Conservation (phyloP, 2,888 invertebrate species). For the Thera obeliscata region DNA sequence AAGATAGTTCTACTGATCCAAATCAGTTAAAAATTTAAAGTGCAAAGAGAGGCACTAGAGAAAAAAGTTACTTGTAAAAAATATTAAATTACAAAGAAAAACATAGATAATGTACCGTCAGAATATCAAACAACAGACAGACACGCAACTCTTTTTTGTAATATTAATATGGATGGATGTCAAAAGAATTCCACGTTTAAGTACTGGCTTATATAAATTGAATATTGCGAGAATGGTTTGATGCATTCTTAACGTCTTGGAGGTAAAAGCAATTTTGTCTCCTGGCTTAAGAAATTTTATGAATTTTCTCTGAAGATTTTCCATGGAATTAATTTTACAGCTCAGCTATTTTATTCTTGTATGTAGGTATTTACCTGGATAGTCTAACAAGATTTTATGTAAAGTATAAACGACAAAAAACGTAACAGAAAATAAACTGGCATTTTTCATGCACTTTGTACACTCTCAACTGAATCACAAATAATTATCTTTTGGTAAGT, state of each 20-base stretch:
- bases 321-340: slow-evolving; percentile 11
- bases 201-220: slow-evolving; percentile 25
- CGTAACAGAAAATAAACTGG: too few species aligned
- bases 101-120: not conserved
- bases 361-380: not conserved
- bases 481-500: too few species aligned
- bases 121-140: not conserved
- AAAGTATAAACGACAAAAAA: too few species aligned
- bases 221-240: slow-evolving; percentile 22
- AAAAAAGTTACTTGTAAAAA: too few species aligned
- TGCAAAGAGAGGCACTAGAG: too few species aligned
- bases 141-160: not conserved
- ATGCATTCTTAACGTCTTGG: slow-evolving; percentile 22
- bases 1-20: too few species aligned
- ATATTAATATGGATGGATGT: slow-evolving; percentile 8
- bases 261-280: slow-evolving; percentile 22
- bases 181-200: slow-evolving; percentile 19
- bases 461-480: too few species aligned
- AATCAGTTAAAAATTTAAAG: too few species aligned
- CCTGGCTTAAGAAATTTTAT: slow-evolving; percentile 16
- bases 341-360: not conserved
- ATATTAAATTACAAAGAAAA: not conserved
- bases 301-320: slow-evolving; percentile 16
- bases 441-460: too few species aligned
- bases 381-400: too few species aligned